These are phyloP conservation scores for Nycteola revayana DNA, from an alignment of 2,888 invertebrate species.

Conservation along the genomic window DNA sequence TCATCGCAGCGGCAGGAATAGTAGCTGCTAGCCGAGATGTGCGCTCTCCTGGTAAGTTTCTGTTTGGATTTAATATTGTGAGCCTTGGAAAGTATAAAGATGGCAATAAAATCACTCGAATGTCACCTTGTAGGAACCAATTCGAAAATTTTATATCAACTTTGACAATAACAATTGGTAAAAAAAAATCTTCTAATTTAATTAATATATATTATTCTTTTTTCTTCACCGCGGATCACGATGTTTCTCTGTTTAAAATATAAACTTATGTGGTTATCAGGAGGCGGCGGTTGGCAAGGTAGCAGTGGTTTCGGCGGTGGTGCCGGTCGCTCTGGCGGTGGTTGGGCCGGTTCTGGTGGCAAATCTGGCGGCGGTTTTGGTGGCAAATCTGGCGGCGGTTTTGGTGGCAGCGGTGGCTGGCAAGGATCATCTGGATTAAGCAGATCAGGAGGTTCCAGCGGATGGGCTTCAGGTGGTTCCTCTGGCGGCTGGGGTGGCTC, in stretches of 20 bases:
- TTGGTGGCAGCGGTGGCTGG: conserved; percentile 11
- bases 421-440: conserved; percentile 2
- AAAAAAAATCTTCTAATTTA: too few relatives aligned
- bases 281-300: conserved; percentile 41
- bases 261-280: conserved; percentile 12
- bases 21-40: conserved; percentile 25
- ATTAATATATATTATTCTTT: too few relatives aligned
- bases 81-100: too few relatives aligned
- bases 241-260: too few relatives aligned
- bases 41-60: conserved; percentile 38
- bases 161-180: too few relatives aligned
- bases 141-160: too few relatives aligned
- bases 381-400: conserved; percentile 3
- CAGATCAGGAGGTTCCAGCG: conserved; percentile 2
- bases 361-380: conserved; percentile 2
- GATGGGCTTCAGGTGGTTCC: conserved; percentile 5
- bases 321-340: conserved; percentile 20
- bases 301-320: conserved; percentile 22
- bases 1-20: conserved; percentile 17
- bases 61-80: too few relatives aligned
- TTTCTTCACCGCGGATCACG: too few relatives aligned
- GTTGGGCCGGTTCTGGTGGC: conserved; percentile 22
- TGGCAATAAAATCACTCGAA: too few relatives aligned
- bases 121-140: too few relatives aligned
- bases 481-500: conserved; percentile 15